A percentile compares a stretch with the other conserved stretches of the same genome.
Evolutionary conservation across 2,888 invertebrate species (phyloP).

Genomic region (Rapana venosa): DNA sequence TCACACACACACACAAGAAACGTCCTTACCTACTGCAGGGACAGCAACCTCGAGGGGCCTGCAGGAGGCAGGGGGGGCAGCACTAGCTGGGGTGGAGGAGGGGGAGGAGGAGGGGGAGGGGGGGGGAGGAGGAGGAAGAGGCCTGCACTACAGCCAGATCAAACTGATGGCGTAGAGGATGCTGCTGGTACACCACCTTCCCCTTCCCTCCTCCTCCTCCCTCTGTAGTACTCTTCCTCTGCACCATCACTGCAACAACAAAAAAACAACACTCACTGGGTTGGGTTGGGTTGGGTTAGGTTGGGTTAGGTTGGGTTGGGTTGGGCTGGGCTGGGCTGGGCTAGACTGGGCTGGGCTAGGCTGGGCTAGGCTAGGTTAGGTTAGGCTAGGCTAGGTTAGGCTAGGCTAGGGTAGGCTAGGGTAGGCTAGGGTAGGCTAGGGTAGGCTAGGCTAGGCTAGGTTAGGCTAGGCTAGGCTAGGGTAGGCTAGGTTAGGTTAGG

Average conservation of each 20-base stretch:
- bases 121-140: not conserved
- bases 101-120: not conserved
- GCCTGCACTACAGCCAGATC: slow-evolving; percentile 29
- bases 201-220: not conserved
- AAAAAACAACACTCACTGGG: too few relatives aligned
- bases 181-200: slow-evolving; percentile 33
- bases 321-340: too few relatives aligned
- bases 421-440: too few relatives aligned
- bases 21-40: slow-evolving; percentile 16
- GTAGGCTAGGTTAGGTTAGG: too few relatives aligned
- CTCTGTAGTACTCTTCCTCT: not conserved
- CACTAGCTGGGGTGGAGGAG: not conserved
- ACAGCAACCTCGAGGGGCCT: not conserved
- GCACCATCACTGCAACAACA: not conserved
- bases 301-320: too few relatives aligned
- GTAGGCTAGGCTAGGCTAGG: too few relatives aligned
- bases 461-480: too few relatives aligned
- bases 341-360: too few relatives aligned
- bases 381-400: too few relatives aligned
- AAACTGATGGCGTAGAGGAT: slow-evolving; percentile 31
- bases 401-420: too few relatives aligned
- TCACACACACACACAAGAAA: slow-evolving; percentile 2
- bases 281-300: not conserved
- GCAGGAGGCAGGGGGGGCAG: not conserved
- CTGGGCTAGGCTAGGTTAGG: too few relatives aligned